These are phyloP conservation scores for Erithacus rubecula DNA, from an alignment of 2,797 vertebrate genomes.

Conservation along the genomic window DNA sequence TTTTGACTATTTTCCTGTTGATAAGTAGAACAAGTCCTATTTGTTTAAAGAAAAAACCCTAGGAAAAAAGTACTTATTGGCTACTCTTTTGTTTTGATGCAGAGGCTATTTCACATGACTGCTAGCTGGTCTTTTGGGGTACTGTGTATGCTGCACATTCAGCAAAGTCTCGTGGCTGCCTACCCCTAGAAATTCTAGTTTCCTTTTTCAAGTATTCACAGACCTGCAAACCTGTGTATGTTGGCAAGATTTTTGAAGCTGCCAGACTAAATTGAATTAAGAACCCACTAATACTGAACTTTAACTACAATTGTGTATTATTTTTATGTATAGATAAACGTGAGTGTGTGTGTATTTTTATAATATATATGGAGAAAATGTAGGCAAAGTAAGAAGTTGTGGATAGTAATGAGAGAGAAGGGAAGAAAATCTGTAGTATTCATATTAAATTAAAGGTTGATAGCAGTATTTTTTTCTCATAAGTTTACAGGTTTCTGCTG, in stretches of 20 bases:
- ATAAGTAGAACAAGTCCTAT: neutral
- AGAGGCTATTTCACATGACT: neutral
- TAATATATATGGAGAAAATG: neutral
- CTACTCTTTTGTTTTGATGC: neutral
- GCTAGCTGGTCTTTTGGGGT: neutral
- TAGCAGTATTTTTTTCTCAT: neutral
- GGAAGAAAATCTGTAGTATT: neutral
- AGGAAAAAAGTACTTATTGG: neutral
- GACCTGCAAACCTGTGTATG: neutral
- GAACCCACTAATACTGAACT: neutral
- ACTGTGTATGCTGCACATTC: neutral
- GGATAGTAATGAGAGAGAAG: neutral
- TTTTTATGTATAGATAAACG: neutral
- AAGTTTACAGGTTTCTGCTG: neutral
- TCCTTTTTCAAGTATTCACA: neutral
- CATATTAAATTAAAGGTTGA: neutral
- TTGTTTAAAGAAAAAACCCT: accelerated
- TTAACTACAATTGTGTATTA: neutral
- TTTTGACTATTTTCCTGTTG: neutral
- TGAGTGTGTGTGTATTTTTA: neutral
- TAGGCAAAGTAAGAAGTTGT: neutral
- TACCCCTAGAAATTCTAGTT: neutral
- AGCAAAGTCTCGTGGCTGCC: neutral
- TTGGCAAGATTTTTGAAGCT: neutral
- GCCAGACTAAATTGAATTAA: neutral